phyloP scores from a whole-genome alignment of 2,797 vertebrate species.

The Furcifer pardalis region DNA sequence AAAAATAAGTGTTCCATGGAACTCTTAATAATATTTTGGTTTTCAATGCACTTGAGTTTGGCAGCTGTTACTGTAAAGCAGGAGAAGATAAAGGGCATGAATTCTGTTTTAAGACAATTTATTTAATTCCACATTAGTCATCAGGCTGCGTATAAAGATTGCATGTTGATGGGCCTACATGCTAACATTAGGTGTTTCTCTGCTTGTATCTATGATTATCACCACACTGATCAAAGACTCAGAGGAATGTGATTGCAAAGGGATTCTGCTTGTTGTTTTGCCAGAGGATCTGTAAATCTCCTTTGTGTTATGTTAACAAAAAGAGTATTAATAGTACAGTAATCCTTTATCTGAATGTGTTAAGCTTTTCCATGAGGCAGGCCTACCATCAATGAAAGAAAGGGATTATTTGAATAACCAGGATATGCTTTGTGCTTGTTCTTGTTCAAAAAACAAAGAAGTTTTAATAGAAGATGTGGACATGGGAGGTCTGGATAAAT shows the following conservation, averaged over 20 bases:
- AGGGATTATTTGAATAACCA: slow-evolving; percentile 53
- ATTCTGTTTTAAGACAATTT: slow-evolving; percentile 1
- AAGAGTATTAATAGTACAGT: slow-evolving; percentile 38
- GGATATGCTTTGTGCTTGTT: slow-evolving; percentile 42
- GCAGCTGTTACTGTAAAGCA: neutral
- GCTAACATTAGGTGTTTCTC: slow-evolving; percentile 1
- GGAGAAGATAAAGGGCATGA: neutral
- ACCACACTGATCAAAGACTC: neutral
- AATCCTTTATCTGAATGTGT: slow-evolving; percentile 32
- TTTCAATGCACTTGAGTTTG: neutral
- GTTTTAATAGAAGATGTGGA: slow-evolving; percentile 40
- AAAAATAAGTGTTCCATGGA: neutral
- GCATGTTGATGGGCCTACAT: neutral
- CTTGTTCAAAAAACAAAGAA: slow-evolving; percentile 50
- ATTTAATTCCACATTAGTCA: slow-evolving; percentile 23
- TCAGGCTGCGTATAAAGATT: slow-evolving; percentile 5
- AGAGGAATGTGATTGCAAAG: neutral
- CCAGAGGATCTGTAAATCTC: slow-evolving; percentile 11
- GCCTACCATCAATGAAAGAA: slow-evolving; percentile 45
- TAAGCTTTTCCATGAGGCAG: slow-evolving; percentile 41
- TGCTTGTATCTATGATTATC: neutral
- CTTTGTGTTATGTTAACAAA: slow-evolving; percentile 15
- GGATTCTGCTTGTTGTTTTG: slow-evolving; percentile 36
- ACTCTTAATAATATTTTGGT: neutral
- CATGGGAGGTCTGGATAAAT: slow-evolving; percentile 8